phyloP scores from a whole-genome alignment of 2,797 vertebrate species.

The Podarcis siculus region DNA sequence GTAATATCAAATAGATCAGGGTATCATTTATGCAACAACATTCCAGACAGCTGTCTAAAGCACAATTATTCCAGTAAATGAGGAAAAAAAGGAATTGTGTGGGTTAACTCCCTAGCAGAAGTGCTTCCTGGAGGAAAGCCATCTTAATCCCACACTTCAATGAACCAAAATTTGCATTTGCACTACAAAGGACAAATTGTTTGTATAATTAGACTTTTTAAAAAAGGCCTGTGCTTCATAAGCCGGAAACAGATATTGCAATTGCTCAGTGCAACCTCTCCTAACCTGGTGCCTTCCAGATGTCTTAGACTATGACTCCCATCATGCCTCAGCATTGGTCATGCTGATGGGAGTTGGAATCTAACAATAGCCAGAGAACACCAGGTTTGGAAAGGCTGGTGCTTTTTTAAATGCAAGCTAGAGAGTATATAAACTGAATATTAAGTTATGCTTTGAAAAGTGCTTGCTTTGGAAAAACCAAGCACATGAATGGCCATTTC shows the following conservation, averaged over 20 bases:
- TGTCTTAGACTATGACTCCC: neutral
- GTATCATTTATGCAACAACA: too few species aligned
- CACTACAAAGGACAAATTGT: neutral
- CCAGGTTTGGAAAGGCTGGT: neutral
- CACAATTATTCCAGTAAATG: neutral
- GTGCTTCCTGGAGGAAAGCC: neutral
- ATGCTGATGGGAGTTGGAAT: too few species aligned
- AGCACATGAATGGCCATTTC: neutral
- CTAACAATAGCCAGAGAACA: neutral
- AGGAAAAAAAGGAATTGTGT: neutral
- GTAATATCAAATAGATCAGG: neutral
- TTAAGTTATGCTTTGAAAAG: slow-evolving; percentile 5
- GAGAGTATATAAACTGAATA: neutral
- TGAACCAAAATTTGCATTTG: neutral
- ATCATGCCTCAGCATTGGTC: neutral
- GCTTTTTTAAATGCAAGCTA: neutral
- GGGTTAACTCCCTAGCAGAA: neutral
- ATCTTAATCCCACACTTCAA: neutral
- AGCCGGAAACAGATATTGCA: neutral
- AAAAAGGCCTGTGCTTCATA: neutral
- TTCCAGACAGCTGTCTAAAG: neutral
- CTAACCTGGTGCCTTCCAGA: neutral
- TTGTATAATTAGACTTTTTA: neutral
- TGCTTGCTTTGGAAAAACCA: neutral
- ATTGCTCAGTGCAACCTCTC: neutral